phyloP scores from a whole-genome alignment of 92 coral and sea anemone genomes.

The Phenganax marumi region DNA sequence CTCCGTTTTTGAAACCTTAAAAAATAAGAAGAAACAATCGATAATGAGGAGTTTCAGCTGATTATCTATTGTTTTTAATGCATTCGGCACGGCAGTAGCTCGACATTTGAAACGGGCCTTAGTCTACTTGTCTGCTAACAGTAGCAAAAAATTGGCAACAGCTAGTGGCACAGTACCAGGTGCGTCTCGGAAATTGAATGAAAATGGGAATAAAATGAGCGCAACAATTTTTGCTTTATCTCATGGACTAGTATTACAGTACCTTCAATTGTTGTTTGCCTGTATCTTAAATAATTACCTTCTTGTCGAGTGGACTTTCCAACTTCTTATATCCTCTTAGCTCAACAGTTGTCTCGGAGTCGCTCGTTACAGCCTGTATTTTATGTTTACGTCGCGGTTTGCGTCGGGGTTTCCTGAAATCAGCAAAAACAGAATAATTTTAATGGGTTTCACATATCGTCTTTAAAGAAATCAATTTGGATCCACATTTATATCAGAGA shows the following conservation, averaged over 20 bases:
- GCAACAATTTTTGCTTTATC: too few species aligned
- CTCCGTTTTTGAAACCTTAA: constrained; percentile 9
- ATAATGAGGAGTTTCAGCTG: too few species aligned
- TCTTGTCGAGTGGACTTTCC: constrained; percentile 34
- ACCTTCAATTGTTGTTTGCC: neutral
- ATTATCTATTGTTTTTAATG: too few species aligned
- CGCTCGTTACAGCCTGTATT: constrained; percentile 59
- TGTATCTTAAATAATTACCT: neutral
- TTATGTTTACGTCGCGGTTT: constrained; percentile 45
- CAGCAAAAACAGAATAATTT: neutral
- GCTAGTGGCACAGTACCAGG: too few species aligned
- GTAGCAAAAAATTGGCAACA: neutral
- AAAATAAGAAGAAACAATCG: too few species aligned
- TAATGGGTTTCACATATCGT: neutral
- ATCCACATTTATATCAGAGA: too few species aligned
- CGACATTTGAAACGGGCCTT: too few species aligned
- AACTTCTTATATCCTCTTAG: constrained; percentile 66
- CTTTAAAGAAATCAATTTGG: too few species aligned
- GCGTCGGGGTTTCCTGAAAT: constrained; percentile 44
- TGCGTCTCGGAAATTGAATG: too few species aligned
- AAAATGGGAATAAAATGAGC: too few species aligned
- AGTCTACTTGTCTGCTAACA: neutral
- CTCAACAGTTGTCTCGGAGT: constrained; percentile 65
- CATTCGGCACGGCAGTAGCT: too few species aligned
- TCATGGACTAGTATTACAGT: neutral